Evolutionary conservation across 2,113 vertebrate genomes (phyloP), one percentile per base, ranked within the genome.

Genomic region (Callipepla californica): DNA sequence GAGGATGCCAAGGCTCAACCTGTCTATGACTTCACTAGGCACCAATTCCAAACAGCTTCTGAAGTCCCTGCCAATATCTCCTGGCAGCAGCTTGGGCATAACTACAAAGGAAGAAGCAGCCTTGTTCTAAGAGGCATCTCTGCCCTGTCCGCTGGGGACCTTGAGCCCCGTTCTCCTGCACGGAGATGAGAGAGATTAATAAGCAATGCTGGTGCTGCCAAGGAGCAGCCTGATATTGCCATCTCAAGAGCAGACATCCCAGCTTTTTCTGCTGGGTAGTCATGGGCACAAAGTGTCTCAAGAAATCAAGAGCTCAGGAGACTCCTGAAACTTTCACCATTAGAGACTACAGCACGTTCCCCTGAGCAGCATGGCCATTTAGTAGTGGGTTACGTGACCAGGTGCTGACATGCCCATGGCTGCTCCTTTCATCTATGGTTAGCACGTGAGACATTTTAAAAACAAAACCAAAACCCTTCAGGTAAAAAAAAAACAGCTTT

Each of bases 31-130:
- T 90, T 80, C 13, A 1, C 74, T 69, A 84, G 61, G 38, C 57
- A 47, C 48, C 26, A 20, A 85, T 58, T 93, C 68, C 87, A 90
- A 92, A 40, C 76, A 83, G 68, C 76, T 83, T 69, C 34, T 93
- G 93, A 93, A 93, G 86, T 86, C 61, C 59, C 44, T 94, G 93
- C 69, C 80, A 90, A 25, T 67, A 78, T 89, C 87, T 84, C n/a
- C 85, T 82, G 50, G 72, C 92, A 92, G 76, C 59, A 57, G 76
- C 85, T 80, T 88, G 77, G 55, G 57, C 47, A 90, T 83, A 88
- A 84, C 32, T 34, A 90, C 61, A 88, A 83, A 93, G 76, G 76
- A 80, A 86, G 58, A 74, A 90, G 53, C 18, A 74, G 36, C 32
- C 80, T 74, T 67, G 61, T 61, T 74, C 55, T 51, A 86, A 86